phyloP scores from a whole-genome alignment of 2,113 vertebrate genomes.

The Ranitomeya imitator region DNA sequence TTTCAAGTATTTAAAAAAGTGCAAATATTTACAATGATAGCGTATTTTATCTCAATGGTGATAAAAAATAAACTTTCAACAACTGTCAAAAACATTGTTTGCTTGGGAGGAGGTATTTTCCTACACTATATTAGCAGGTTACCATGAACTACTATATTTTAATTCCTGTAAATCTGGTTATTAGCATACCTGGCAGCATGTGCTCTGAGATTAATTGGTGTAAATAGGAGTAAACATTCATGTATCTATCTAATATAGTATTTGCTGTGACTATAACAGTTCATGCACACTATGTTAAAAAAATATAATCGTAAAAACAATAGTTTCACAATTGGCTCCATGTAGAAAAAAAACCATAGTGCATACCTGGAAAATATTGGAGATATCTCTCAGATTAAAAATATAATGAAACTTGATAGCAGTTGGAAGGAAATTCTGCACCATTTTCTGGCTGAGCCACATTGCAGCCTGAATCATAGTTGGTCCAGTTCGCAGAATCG shows the following conservation, averaged over 20 bases:
- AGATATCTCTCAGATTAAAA: constrained; percentile 79
- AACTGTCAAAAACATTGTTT: too few relatives aligned
- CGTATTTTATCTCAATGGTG: neutral
- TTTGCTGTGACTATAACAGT: too few relatives aligned
- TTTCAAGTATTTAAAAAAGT: neutral
- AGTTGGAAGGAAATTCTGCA: constrained; percentile 73
- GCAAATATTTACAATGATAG: neutral
- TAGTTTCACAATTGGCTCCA: neutral
- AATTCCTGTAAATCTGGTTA: too few relatives aligned
- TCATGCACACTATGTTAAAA: too few relatives aligned
- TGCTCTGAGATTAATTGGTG: too few relatives aligned
- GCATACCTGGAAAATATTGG: constrained; percentile 77
- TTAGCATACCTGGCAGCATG: too few relatives aligned
- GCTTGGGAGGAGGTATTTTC: too few relatives aligned
- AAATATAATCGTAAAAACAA: neutral
- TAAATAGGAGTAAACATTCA: too few relatives aligned
- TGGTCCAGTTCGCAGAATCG: constrained; percentile 65
- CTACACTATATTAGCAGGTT: too few relatives aligned
- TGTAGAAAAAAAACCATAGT: neutral
- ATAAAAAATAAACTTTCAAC: too few relatives aligned
- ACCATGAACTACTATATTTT: too few relatives aligned
- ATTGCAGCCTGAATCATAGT: constrained; percentile 71
- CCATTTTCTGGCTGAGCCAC: constrained; percentile 72
- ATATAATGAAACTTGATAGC: constrained; percentile 78
- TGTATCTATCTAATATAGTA: too few relatives aligned